Evolutionary conservation across 2,113 vertebrate genomes (phyloP).

Genomic region (Gadus chalcogrammus): DNA sequence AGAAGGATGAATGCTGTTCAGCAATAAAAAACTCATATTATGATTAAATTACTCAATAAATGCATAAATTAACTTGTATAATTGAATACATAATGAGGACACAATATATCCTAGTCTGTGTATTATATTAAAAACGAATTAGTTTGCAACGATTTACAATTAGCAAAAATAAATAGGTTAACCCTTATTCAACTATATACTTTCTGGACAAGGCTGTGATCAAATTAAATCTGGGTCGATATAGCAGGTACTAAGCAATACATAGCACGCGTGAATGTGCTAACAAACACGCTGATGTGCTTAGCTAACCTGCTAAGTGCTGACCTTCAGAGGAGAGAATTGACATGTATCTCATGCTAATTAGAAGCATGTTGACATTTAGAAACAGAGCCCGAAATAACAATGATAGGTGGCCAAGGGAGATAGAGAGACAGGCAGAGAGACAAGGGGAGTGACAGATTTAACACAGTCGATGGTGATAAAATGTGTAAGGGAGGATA

Average conservation of each 20-base stretch:
- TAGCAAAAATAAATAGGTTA: too few relatives aligned
- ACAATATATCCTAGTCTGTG: too few relatives aligned
- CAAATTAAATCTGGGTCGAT: too few relatives aligned
- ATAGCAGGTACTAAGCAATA: background rate
- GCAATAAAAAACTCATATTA: slow-evolving; percentile 30
- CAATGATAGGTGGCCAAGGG: background rate
- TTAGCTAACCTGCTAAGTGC: slow-evolving; percentile 17
- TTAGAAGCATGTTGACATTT: slow-evolving; percentile 23
- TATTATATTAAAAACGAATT: too few relatives aligned
- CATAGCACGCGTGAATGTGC: background rate
- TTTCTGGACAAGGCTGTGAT: too few relatives aligned
- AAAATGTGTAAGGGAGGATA: background rate
- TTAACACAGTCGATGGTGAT: background rate
- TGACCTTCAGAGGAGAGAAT: slow-evolving; percentile 28
- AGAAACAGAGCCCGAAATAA: background rate
- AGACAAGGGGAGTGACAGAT: background rate
- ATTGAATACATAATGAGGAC: too few relatives aligned
- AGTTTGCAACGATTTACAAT: too few relatives aligned
- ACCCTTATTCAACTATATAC: too few relatives aligned
- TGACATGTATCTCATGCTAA: slow-evolving; percentile 11
- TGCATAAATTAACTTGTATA: too few relatives aligned
- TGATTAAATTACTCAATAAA: too few relatives aligned
- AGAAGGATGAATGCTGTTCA: slow-evolving; percentile 8
- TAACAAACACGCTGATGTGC: background rate
- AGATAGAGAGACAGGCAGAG: slow-evolving; percentile 1